Base-by-base conservation (phyloP, 2,888 invertebrate genomes). In the Peribatodes rhomboidaria region DNA sequence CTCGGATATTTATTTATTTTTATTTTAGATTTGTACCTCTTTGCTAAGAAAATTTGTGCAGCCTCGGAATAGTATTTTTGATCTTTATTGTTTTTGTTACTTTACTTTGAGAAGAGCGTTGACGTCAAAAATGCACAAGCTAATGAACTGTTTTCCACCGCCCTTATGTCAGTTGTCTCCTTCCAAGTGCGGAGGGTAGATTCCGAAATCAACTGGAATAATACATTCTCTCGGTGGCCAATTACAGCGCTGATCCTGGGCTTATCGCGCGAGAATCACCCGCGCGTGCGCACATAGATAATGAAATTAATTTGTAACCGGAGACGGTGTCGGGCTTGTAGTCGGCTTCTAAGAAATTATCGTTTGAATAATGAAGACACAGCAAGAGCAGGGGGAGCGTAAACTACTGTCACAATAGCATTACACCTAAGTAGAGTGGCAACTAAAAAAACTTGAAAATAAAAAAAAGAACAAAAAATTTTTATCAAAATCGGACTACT, bases 161-260 rank as follows among this genome's bases (percentile, higher is more conserved):
- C 14, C 11, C 22, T 14, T 13, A 6, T 22, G 50, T 47, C 37
- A 56, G 55, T 50, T 31, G 44, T 52, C 31, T 14, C 44, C 31
- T 57, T 10, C 39, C 14, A 35, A 57, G 57, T 50, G 35, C 56
- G 63, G 42, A 35, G 18, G 41, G 57, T 50, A 33, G 33, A 41
- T 63, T 63, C 53, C 20, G 20, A 63, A 63, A 58, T 63, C 58
- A 63, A 58, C 63, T 57, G 14, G 63, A 63, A 63, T 63, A 63
- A 63, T 63, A 57, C 39, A 63, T 63, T 39, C 11, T 42, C 27
- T 20, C 56, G 42, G 52, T 14, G 49, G 22, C 47, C 64, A 59
- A 54, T 64, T 49, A 59, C 42, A 22, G 27, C 14, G 49, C 46
- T 64, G 49, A 58, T 58, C 63, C 49, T n/a, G 27, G 11, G 59